Base-by-base conservation (phyloP, 2,888 invertebrate genomes). In the Agrotis puta region DNA sequence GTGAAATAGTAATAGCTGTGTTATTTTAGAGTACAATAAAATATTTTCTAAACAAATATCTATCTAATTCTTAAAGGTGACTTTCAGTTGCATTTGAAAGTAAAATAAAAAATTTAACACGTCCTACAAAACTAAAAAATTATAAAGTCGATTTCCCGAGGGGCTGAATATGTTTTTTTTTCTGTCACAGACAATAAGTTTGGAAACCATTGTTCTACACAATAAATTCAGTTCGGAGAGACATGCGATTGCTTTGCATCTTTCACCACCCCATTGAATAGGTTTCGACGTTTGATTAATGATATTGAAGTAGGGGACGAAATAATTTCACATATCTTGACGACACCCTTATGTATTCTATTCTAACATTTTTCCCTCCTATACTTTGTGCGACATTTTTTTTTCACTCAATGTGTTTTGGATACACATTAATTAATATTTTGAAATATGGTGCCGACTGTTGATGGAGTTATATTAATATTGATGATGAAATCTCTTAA, bases 261-360 rank as follows among this genome's bases (percentile, higher is more conserved):
- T 92, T 91, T 94, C 94, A 85, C 90, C 95, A 93, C 95, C 95
- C 95, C 90, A 93, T 93, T 93, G 92, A 93, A 94, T 94, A 92
- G 93, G 90, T 89, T 88, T 84, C 86, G 86, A 88, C 91, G 90
- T 93, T 95, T 95, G 95, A 95, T 95, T 95, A 95, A 95, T 95
- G 94, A 88, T 82, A 84, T 85, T 85, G 89, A 89, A 90, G 90
- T 86, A 84, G 92, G 93, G 89, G 85, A 81, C 81, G 70, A 79
- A 89, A 91, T 91, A 88, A 90, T 89, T 90, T 87, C 86, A 85
- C 85, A 89, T 91, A 89, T 91, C 90, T 90, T 86, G 88, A 88
- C 79, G 81, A 88, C 85, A 87, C 89, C 88, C 88, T 85, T 85
- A 82, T 75, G 71, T 85, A 83, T 81, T 77, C 77, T 67, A 61